Base-by-base conservation (phyloP, 2,797 vertebrate genomes). In the Diplodus puntazzo region DNA sequence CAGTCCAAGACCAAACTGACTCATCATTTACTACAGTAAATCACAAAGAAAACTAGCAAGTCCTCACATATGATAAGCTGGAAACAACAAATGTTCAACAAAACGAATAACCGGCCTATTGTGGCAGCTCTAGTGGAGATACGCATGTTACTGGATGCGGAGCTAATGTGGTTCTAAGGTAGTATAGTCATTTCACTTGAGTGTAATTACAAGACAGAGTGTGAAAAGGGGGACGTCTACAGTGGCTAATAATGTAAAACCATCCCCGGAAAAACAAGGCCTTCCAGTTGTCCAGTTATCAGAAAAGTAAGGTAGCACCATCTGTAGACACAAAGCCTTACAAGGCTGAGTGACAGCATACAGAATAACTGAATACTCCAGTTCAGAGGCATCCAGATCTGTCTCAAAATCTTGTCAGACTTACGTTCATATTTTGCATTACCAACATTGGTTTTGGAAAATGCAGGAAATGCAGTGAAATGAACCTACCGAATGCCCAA, bases 301-400 rank as follows among this genome's bases (percentile, higher is more conserved):
- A 30, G 25, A 75, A 73, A 60, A 79, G 61, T 45, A 43, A 69
- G 18, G 27, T 43, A 25, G 66, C 52, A 48, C 45, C 48, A 67
- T 75, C 10, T 61, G 30, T 20, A 17, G 25, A 76, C 21, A 54
- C 20, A 59, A 43, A 34, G 66, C 34, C 49, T 61, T n/a, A 76
- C 5, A 18, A 67, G 12, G 27, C 69, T 27, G 21, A 67, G 48
- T 57, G 23, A 52, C 52, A 77, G 65, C 14, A 45, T 45, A 12
- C 2, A 50, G 8, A 50, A 54, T 20, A 48, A 57, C 14, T n/a
- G 14, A 52, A 49, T 59, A 52, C 12, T 71, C 64, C 30, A 10
- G 18, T 21, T 68, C n/a, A 58, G 73, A 70, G 5, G 5, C 52
- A 64, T 27, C 46, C 39, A 42, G 18, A 64, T 52, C 49, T 4